Evolutionary conservation across 2,888 invertebrate species (phyloP).

Genomic region (Drosophila helvetica): DNA sequence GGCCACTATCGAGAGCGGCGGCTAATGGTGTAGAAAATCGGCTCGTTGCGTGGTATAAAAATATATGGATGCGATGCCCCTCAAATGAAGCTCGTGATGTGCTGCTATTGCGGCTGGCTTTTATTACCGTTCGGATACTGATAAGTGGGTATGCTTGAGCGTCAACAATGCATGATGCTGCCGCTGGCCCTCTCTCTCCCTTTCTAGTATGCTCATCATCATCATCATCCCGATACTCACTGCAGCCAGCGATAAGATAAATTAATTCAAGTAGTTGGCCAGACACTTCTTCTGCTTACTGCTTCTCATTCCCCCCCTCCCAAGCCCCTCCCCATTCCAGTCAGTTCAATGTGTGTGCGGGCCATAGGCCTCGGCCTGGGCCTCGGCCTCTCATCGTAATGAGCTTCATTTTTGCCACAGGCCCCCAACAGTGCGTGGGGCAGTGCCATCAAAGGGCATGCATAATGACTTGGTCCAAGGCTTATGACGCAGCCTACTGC

Average conservation of each 20-base stretch:
- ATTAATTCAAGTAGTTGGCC: conserved; percentile 68
- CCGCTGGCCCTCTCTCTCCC: conserved; percentile 9
- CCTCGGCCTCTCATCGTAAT: conserved; percentile 50
- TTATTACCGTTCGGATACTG: conserved; percentile 40
- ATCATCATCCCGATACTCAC: conserved; percentile 13
- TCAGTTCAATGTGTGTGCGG: not conserved
- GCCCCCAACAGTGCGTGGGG: conserved; percentile 19
- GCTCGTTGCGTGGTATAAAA: conserved; percentile 60
- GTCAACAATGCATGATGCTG: conserved; percentile 70
- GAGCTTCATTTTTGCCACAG: conserved; percentile 55
- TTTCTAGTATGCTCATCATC: not conserved
- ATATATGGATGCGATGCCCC: conserved; percentile 51
- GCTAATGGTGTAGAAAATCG: conserved; percentile 63
- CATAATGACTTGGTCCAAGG: conserved; percentile 65
- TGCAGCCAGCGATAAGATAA: conserved; percentile 69
- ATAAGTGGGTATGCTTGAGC: conserved; percentile 70
- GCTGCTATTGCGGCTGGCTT: conserved; percentile 36
- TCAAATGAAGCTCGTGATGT: conserved; percentile 61
- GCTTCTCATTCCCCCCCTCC: not conserved
- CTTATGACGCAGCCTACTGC: conserved; percentile 39
- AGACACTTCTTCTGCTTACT: too few relatives aligned
- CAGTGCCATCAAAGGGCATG: conserved; percentile 61
- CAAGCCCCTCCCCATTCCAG: too few relatives aligned
- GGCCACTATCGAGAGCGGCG: conserved; percentile 32
- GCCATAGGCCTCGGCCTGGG: not conserved